Percentiles rank a stretch among this genome's conserved stretches.
These are phyloP conservation scores for Diploscapter pachys DNA, from an alignment of 1,140 invertebrate species.

Conservation along the genomic window DNA sequence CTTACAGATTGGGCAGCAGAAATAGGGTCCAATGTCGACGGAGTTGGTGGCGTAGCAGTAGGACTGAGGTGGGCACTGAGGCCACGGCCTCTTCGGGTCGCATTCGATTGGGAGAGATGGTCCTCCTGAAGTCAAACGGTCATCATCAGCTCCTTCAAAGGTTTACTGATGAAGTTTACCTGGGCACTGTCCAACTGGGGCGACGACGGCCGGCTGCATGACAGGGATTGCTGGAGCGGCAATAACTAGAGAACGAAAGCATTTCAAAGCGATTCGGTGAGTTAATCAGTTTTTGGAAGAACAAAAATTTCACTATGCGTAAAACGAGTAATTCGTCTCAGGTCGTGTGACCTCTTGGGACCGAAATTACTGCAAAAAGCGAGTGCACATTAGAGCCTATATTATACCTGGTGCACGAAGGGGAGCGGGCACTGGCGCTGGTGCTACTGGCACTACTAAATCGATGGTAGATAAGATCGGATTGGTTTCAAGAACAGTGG, in stretches of 20 bases:
- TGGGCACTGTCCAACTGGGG: constrained; percentile 46
- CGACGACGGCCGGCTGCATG: constrained; percentile 30
- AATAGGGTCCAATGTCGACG: constrained; percentile 58
- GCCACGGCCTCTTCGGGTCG: constrained; percentile 59
- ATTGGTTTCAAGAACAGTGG: no score
- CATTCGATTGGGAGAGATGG: constrained; percentile 57
- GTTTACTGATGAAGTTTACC: neutral
- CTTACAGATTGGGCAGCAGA: constrained; percentile 59
- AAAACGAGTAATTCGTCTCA: no score
- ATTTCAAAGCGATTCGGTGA: no score
- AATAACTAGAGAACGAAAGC: neutral
- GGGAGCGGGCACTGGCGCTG: constrained; percentile 16
- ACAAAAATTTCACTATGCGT: no score
- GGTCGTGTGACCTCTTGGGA: constrained; percentile 10
- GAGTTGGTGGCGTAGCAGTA: constrained; percentile 59
- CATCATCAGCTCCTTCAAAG: neutral
- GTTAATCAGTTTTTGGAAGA: no score
- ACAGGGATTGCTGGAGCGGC: constrained; percentile 1
- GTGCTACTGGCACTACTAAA: constrained; percentile 19
- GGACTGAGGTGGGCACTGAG: constrained; percentile 57
- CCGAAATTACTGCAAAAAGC: constrained; percentile 10
- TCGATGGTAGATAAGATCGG: no score
- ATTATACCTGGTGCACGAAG: no score
- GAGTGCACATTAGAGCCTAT: neutral
- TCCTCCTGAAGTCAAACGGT: constrained; percentile 35